Percentiles rank a stretch among this genome's conserved stretches.
Evolutionary conservation across 2,888 invertebrate genomes (phyloP).

Genomic region (Hydroisotoma schaefferi): DNA sequence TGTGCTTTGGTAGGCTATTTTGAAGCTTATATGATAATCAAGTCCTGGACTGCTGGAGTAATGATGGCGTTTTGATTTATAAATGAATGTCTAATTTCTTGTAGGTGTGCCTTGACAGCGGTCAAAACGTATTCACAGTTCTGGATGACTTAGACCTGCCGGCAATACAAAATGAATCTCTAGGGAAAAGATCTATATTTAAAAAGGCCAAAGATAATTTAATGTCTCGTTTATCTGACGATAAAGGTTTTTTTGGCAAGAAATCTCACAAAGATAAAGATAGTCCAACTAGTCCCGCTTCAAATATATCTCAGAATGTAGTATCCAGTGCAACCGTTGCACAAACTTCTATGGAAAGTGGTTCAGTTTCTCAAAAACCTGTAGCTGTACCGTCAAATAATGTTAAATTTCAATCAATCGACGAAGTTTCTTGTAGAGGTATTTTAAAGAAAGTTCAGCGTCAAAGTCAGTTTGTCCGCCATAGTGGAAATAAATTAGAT

Average conservation of each 20-base stretch:
- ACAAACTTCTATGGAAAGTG: background rate
- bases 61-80: too few species aligned
- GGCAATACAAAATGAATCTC: conserved; percentile 38
- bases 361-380: conserved; percentile 7
- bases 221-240: conserved; percentile 43
- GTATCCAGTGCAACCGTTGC: conserved; percentile 12
- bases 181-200: conserved; percentile 46
- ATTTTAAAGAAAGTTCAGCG: conserved; percentile 36
- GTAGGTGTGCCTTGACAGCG: conserved; percentile 45
- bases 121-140: conserved; percentile 44
- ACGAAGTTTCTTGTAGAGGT: conserved; percentile 44
- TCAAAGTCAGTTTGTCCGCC: conserved; percentile 43
- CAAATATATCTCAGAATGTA: conserved; percentile 16
- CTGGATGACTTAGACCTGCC: conserved; percentile 45
- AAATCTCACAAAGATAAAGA: conserved; percentile 28
- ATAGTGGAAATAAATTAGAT: conserved; percentile 43
- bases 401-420: conserved; percentile 42
- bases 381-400: conserved; percentile 11
- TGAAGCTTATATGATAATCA: too few species aligned
- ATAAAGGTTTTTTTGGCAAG: conserved; percentile 42
- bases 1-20: conserved; percentile 46
- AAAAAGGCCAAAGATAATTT: conserved; percentile 48
- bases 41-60: too few species aligned
- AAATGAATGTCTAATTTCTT: too few species aligned
- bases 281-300: conserved; percentile 15